Evolutionary conservation across 2,888 invertebrate genomes (phyloP), one percentile per base, ranked within the genome.

Genomic region (Eledona agricola): DNA sequence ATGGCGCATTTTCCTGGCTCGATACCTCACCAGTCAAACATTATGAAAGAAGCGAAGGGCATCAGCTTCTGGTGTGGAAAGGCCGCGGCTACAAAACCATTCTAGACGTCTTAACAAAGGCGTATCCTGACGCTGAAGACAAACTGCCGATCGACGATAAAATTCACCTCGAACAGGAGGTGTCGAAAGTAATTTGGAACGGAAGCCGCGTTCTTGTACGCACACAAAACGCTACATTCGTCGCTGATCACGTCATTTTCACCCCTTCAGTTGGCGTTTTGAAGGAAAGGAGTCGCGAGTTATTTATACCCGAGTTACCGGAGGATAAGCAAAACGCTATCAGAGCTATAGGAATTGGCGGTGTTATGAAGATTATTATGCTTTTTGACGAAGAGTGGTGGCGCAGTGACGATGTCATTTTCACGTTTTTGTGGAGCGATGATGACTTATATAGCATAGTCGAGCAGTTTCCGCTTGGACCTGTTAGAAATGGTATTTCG

Each of bases 61-160:
- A 88, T 64, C 72, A 77, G 7, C 69, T 83, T 62, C 75, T 87
- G 2, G 83, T 85, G 63, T 91, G 89, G 90, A 88, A 86, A 58
- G 82, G 83, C 37, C 81, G 78, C 45, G 89, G 89, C 1, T 90
- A 83, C 66, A 80, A 78, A 58, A 85, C 79, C 2, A 74, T 90
- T 29, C 72, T 90, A 34, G 81, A 85, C 58, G 63, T 89, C 17
- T 77, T 90, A 53, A 77, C 83, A 81, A 55, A 62, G 42, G 64
- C 63, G 49, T 62, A 51, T 46, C 67, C 66, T 4, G 55, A 67
- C 25, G 31, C 57, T 10, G 34, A 29, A 1, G 40, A 61, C 22
- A 46, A 51, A 17, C 26, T 65, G 10, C 60, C 61, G 4, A 47
- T 65, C 3, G 66, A 70, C 1, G 65, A 71, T 0, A 70, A 60